A percentile compares a stretch with the other conserved stretches of the same genome.
These are phyloP conservation scores for Acipenser ruthenus DNA, from an alignment of 2,797 vertebrate species.

Conservation along the genomic window DNA sequence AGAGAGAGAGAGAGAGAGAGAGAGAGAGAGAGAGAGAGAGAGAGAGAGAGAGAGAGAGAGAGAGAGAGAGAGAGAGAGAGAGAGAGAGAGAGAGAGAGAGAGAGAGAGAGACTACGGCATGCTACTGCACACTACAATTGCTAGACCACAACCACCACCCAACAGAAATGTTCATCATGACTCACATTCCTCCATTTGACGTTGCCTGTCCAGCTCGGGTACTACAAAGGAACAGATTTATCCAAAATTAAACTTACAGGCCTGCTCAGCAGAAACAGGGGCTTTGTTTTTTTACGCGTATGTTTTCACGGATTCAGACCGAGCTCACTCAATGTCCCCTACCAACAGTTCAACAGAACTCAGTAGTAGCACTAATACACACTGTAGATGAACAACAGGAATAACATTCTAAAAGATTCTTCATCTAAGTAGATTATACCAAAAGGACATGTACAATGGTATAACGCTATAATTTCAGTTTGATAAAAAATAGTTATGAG, in stretches of 20 bases:
- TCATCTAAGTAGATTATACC: too few relatives aligned
- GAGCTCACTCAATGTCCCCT: too few relatives aligned
- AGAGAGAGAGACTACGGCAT: conserved; percentile 16
- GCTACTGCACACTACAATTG: conserved; percentile 21
- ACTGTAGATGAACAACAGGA: too few relatives aligned
- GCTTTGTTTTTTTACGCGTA: background rate
- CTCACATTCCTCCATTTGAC: conserved; percentile 71
- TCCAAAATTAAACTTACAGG: conserved; percentile 38
- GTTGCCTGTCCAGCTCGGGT: conserved; percentile 52
- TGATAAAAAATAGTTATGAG: too few relatives aligned
- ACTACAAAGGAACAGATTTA: conserved; percentile 64
- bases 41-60: conserved; percentile 17
- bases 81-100: conserved; percentile 8
- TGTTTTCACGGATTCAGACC: background rate
- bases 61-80: conserved; percentile 17
- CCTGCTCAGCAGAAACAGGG: background rate
- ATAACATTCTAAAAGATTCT: too few relatives aligned
- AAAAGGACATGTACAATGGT: too few relatives aligned
- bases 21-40: conserved; percentile 9
- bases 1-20: conserved; percentile 21
- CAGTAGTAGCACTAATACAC: background rate
- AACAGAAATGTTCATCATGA: conserved; percentile 50
- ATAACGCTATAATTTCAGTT: too few relatives aligned
- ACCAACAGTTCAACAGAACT: background rate
- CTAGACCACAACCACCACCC: conserved; percentile 45